Conservation (phyloP, 2,797 vertebrate genomes). For the Rhabdophis nuchalis region DNA sequence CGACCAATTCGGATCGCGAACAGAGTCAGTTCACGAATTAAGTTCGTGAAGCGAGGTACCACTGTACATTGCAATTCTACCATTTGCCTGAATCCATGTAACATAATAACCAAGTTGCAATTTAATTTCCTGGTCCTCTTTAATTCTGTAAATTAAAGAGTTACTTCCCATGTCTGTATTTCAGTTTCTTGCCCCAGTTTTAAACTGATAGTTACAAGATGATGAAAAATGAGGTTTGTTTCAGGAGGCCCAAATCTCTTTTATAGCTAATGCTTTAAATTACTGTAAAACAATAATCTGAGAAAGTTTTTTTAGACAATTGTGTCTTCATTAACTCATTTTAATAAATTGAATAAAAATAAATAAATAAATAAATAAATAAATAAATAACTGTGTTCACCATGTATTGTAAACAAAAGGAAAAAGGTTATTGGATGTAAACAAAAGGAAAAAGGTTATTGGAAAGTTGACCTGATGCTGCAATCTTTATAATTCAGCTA, state of each 20-base stretch:
- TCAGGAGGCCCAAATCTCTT: neutral
- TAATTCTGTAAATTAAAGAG: neutral
- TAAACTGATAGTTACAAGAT: conserved; percentile 1
- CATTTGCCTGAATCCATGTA: conserved; percentile 29
- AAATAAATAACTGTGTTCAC: neutral
- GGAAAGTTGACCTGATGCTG: neutral
- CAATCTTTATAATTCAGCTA: conserved; percentile 15
- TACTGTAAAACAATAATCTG: neutral
- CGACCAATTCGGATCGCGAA: no score
- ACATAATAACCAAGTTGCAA: conserved; percentile 34
- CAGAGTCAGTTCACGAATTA: no score
- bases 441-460: neutral
- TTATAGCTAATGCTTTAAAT: neutral
- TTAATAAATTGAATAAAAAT: no score
- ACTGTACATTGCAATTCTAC: neutral
- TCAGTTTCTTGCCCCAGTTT: neutral
- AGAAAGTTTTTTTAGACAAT: neutral
- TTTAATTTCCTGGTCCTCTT: conserved; percentile 11
- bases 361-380: no score
- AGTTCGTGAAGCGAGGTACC: no score
- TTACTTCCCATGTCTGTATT: neutral
- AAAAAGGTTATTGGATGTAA: no score
- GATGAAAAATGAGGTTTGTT: neutral
- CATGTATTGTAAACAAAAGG: no score
- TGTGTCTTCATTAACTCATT: neutral